Percentiles rank a stretch among this genome's conserved stretches.
These are phyloP conservation scores for Anneissia japonica DNA, from an alignment of 35 echinoderm and acorn worm genomes.

Conservation along the genomic window DNA sequence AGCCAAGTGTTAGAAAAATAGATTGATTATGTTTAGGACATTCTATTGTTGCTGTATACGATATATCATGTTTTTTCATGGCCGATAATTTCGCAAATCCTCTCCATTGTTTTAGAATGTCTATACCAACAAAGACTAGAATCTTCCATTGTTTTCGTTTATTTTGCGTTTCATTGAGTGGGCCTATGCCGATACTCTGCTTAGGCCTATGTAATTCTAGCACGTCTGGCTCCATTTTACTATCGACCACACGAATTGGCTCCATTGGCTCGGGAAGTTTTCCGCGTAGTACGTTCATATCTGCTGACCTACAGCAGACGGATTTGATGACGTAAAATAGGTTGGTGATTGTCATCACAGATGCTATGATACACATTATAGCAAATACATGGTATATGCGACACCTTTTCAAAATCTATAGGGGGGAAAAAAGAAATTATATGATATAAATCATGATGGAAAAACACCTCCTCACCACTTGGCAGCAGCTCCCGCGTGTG, in stretches of 20 bases:
- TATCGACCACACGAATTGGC: too few species aligned
- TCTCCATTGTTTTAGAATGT: background rate
- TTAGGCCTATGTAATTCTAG: too few species aligned
- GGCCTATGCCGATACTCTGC: too few species aligned
- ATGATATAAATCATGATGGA: too few species aligned
- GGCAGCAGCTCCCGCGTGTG: too few species aligned
- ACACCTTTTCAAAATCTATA: background rate
- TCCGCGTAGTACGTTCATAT: too few species aligned
- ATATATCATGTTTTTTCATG: background rate
- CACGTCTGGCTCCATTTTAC: too few species aligned
- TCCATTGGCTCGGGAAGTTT: too few species aligned
- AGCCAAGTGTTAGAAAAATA: background rate
- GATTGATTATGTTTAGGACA: background rate
- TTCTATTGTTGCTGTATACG: background rate
- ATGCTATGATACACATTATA: background rate
- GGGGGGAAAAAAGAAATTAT: background rate
- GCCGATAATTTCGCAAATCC: background rate
- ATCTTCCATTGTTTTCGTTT: background rate
- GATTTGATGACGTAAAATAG: background rate
- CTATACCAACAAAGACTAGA: background rate
- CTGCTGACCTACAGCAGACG: background rate
- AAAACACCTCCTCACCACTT: too few species aligned
- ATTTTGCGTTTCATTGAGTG: background rate
- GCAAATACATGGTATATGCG: background rate
- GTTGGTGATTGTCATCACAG: background rate